Evolutionary conservation across 2,888 invertebrate species (phyloP).

Genomic region (Philopedon plagiatum): DNA sequence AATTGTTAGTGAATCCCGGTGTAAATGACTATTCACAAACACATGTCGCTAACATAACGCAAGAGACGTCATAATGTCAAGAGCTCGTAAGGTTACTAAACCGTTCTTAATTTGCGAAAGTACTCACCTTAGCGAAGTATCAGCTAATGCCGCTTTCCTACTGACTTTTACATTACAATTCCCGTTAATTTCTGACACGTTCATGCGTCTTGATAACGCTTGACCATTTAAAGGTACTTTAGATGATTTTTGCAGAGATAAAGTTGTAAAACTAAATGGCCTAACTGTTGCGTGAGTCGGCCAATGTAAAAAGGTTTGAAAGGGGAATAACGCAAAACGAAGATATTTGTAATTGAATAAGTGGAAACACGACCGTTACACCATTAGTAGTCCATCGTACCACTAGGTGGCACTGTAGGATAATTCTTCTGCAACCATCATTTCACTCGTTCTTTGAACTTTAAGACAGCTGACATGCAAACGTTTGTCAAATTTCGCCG

Average conservation of each 20-base stretch:
- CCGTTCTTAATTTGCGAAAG: neutral
- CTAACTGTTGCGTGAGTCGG: neutral
- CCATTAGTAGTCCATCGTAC: no score
- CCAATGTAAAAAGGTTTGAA: neutral
- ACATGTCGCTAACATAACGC: no score
- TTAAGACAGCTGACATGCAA: no score
- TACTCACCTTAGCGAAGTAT: neutral
- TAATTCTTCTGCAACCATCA: no score
- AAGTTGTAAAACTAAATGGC: neutral
- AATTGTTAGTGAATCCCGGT: no score
- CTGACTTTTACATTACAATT: constrained; percentile 5
- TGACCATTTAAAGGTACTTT: neutral
- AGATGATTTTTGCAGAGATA: neutral
- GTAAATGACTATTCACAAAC: no score
- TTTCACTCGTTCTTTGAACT: no score
- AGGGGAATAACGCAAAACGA: neutral
- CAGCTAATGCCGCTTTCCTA: neutral
- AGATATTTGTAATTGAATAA: neutral
- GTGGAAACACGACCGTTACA: no score
- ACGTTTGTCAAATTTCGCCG: no score
- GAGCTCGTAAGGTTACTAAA: no score
- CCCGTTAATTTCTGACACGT: neutral
- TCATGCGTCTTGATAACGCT: neutral
- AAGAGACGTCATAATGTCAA: neutral
- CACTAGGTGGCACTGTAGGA: no score